Evolutionary conservation across 1,140 invertebrate species (phyloP).

Genomic region (Hirudo medicinalis): DNA sequence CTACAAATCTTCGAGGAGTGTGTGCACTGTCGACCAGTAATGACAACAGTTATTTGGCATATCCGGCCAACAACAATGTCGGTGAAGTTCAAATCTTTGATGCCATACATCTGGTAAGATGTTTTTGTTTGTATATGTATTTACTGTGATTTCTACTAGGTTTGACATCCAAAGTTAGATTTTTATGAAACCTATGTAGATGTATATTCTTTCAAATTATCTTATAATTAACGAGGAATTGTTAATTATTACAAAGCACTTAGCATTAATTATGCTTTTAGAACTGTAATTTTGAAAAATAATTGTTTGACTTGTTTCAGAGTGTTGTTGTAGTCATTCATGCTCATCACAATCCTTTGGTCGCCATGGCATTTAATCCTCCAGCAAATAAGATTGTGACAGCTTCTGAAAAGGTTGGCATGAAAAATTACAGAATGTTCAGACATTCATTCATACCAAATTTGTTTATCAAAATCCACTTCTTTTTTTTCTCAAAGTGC

Average conservation of each 20-base stretch:
- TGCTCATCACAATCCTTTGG: conserved; percentile 89
- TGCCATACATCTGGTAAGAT: conserved; percentile 73
- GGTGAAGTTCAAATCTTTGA: conserved; percentile 98
- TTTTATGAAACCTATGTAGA: too few species aligned
- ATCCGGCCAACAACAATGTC: conserved; percentile 80
- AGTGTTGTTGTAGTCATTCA: conserved; percentile 89
- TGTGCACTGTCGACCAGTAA: conserved; percentile 75
- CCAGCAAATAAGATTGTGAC: conserved; percentile 76
- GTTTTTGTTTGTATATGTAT: neutral
- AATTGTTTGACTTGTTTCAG: conserved; percentile 44
- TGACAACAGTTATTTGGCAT: conserved; percentile 86
- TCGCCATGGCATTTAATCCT: conserved; percentile 80
- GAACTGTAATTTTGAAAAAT: conserved; percentile 9
- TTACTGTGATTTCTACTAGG: conserved; percentile 2
- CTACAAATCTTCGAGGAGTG: conserved; percentile 78
- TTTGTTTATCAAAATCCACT: too few species aligned
- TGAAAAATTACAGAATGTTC: too few species aligned
- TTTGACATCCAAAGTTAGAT: neutral
- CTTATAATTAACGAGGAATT: too few species aligned
- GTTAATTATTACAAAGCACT: neutral
- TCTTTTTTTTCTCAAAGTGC: too few species aligned
- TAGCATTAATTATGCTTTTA: neutral
- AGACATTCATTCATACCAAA: too few species aligned
- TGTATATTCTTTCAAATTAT: too few species aligned
- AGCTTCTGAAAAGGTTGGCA: conserved; percentile 57